Percentiles rank a stretch among this genome's conserved stretches.
These are phyloP conservation scores for Aspidiotus destructor DNA, from an alignment of 2,888 invertebrate species.

Conservation along the genomic window DNA sequence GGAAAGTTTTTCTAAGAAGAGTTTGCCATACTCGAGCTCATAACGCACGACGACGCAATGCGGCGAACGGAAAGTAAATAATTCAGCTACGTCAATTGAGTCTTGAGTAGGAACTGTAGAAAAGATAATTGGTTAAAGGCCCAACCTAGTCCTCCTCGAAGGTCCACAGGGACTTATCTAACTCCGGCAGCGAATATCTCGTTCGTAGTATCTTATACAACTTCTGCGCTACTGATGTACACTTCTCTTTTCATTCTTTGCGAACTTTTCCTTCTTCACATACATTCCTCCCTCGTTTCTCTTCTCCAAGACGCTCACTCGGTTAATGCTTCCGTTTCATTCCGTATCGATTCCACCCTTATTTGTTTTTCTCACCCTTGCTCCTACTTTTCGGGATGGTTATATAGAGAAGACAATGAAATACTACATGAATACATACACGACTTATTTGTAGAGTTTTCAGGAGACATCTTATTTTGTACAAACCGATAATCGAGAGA, in stretches of 20 bases:
- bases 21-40: not conserved
- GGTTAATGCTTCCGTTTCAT: slow-evolving; percentile 11
- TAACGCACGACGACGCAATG: not conserved
- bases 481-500: too few relatives aligned
- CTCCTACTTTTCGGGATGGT: slow-evolving; percentile 4
- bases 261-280: slow-evolving; percentile 21
- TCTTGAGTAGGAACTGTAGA: slow-evolving; percentile 30
- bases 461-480: too few relatives aligned
- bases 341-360: slow-evolving; percentile 31
- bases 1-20: slow-evolving; percentile 18
- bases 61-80: slow-evolving; percentile 24
- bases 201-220: slow-evolving; percentile 15
- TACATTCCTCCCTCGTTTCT: slow-evolving; percentile 16
- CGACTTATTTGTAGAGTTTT: too few relatives aligned
- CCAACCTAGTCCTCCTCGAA: slow-evolving; percentile 27
- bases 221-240: not conserved
- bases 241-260: slow-evolving; percentile 14
- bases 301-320: not conserved
- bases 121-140: slow-evolving; percentile 33
- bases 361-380: slow-evolving; percentile 29
- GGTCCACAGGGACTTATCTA: slow-evolving; percentile 30
- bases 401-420: slow-evolving; percentile 10
- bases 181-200: slow-evolving; percentile 24
- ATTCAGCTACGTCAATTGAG: slow-evolving; percentile 30
- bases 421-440: not conserved